Conservation (phyloP, 2,888 invertebrate species). For the Coleophora deauratella region DNA sequence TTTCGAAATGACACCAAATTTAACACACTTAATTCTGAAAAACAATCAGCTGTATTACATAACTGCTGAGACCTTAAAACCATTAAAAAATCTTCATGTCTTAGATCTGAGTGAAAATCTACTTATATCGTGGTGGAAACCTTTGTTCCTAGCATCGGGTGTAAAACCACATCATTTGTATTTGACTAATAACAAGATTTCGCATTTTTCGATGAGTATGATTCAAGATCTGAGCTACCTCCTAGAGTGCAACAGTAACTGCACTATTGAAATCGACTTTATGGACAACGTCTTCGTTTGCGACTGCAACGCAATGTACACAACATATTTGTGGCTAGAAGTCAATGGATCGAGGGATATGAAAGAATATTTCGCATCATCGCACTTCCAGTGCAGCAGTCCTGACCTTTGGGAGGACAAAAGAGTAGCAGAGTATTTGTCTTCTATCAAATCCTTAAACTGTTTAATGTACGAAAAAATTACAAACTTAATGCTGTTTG, state of each 20-base stretch:
- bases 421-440: constrained; percentile 52
- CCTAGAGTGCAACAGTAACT: constrained; percentile 37
- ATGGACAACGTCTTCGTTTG: constrained; percentile 72
- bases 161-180: constrained; percentile 47
- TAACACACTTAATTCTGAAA: constrained; percentile 64
- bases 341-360: constrained; percentile 42
- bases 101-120: constrained; percentile 70
- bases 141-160: constrained; percentile 61
- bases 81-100: constrained; percentile 50
- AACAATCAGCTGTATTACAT: constrained; percentile 63
- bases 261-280: constrained; percentile 49
- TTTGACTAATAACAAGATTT: constrained; percentile 70
- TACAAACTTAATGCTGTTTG: constrained; percentile 45
- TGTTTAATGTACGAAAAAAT: constrained; percentile 56
- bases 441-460: constrained; percentile 47
- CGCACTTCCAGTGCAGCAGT: constrained; percentile 54
- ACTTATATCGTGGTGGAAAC: constrained; percentile 67
- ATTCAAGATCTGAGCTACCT: constrained; percentile 68
- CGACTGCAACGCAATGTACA: constrained; percentile 63
- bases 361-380: constrained; percentile 42
- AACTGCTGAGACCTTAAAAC: constrained; percentile 49
- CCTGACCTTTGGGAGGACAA: constrained; percentile 62
- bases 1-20: constrained; percentile 62
- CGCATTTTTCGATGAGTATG: constrained; percentile 72
- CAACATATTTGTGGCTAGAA: constrained; percentile 54